phyloP scores from a whole-genome alignment of 2,797 vertebrate species.

The Sciaenops ocellatus region DNA sequence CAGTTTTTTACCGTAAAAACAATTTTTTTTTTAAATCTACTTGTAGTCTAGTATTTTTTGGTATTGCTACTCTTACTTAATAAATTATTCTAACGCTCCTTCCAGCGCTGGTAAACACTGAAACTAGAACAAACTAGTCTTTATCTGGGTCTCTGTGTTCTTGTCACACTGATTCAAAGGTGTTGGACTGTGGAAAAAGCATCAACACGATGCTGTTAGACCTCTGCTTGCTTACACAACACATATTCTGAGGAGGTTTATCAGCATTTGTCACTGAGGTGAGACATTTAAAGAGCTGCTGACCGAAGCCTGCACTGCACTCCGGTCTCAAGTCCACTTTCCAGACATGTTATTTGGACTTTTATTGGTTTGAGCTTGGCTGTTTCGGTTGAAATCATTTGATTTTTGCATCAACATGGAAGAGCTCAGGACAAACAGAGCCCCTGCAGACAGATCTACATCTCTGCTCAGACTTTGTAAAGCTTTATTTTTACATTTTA shows the following conservation, averaged over 20 bases:
- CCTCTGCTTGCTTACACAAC: constrained; percentile 1
- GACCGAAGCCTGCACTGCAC: not conserved
- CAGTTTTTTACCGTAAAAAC: too few species aligned
- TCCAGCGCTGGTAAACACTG: not conserved
- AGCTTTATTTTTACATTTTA: not conserved
- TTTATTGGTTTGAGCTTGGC: not conserved
- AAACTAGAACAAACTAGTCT: not conserved
- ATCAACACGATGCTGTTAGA: not conserved
- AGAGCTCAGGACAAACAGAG: not conserved
- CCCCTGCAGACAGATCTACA: not conserved
- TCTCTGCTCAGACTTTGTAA: not conserved
- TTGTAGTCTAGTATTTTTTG: too few species aligned
- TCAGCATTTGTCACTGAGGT: constrained; percentile 26
- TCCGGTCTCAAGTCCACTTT: not conserved
- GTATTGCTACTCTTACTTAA: too few species aligned
- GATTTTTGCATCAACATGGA: not conserved
- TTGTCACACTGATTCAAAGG: not conserved
- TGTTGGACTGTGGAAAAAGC: not conserved
- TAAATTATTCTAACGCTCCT: not conserved
- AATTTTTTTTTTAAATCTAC: too few species aligned
- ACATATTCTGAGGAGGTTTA: constrained; percentile 5
- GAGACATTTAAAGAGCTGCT: constrained; percentile 32
- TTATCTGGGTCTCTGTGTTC: constrained; percentile 4
- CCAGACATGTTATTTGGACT: not conserved
- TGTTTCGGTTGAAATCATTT: not conserved